Evolutionary conservation across 2,888 invertebrate genomes (phyloP), one percentile per base, ranked within the genome.

Genomic region (Boloria selene): DNA sequence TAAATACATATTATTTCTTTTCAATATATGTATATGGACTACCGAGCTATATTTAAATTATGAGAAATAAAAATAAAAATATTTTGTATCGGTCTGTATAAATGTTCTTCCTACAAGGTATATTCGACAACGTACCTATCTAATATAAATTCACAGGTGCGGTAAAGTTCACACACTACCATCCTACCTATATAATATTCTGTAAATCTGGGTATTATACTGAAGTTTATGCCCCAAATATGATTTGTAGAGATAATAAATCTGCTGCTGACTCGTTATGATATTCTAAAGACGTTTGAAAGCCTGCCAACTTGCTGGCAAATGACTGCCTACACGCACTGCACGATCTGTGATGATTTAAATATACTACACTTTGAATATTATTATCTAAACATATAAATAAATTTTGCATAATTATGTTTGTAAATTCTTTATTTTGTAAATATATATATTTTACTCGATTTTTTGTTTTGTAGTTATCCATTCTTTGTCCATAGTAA

Each of bases 231-330:
- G 80, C 76, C 81, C 81, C 80, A 82, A 81, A 81, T 82, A 80
- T 87, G 86, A 89, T 87, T 87, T 87, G 88, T 78, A 69, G 70
- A 62, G 16, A 79, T 79, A 71, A 87, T 89, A 88, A 88, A 89
- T 89, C 83, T 80, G 78, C 79, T 81, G 77, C 79, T 71, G 79
- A 78, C 81, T 84, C 86, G 83, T 86, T 86, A 84, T 79, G 81
- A 84, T 76, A 74, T 81, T 81, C 79, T 77, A 76, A 80, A 80
- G 78, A 79, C 84, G 84, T 87, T 88, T 89, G 89, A 87, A 84
- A 84, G 77, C 75, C 77, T 87, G 89, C 89, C 90, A 89, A 88
- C 81, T 75, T 72, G 72, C 72, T 78, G 78, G 77, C 82, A 82
- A 85, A 85, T 84, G 74, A 78, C 75, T 77, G 72, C 74, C 70